Evolutionary conservation across 2,113 vertebrate genomes (phyloP), one percentile per base, ranked within the genome.

Genomic region (Lichenostomus cassidix): DNA sequence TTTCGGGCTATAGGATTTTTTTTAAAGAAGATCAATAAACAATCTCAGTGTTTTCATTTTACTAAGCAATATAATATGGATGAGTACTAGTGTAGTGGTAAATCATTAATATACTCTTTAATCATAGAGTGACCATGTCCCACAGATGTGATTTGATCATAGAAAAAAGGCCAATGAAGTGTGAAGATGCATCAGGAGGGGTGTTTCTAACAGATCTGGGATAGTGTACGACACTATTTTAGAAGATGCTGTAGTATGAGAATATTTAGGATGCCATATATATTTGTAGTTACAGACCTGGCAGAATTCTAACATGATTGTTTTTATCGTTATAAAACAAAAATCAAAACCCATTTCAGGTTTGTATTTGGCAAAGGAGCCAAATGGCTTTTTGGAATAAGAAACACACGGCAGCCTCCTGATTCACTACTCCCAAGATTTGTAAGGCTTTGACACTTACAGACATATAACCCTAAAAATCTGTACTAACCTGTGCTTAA

Each of bases 11-110:
- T 35, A 69, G 63, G 53, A 33, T 73, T 79, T 83, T 37, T 80
- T 89, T 21, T 3, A 31, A 79, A 82, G 37, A 20, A 87, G 65
- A 91, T 95, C 95, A 95, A 83, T 95, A 96, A 89, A 91, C 92
- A 90, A 79, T 95, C 84, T 94, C 87, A 82, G 27, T 91, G 58
- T 96, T 96, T 95, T 95, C 83, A 94, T 95, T 95, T 95, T 96
- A 79, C 62, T 97, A 89, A 95, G 87, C 62, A 82, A 89, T 82
- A 87, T 89, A 94, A 87, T 92, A 91, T 75, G 86, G 47, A 90
- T 82, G 84, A 89, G 53, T 87, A 82, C 70, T 82, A 60, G 69
- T 87, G 28, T 79, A 91, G 84, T 92, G 76, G 69, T 96, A 89
- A 89, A 95, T 93, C 84, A 94, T 96, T 95, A 90, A 91, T 94